Conservation (phyloP, 2,113 vertebrate species). For the Lophura nycthemera region DNA sequence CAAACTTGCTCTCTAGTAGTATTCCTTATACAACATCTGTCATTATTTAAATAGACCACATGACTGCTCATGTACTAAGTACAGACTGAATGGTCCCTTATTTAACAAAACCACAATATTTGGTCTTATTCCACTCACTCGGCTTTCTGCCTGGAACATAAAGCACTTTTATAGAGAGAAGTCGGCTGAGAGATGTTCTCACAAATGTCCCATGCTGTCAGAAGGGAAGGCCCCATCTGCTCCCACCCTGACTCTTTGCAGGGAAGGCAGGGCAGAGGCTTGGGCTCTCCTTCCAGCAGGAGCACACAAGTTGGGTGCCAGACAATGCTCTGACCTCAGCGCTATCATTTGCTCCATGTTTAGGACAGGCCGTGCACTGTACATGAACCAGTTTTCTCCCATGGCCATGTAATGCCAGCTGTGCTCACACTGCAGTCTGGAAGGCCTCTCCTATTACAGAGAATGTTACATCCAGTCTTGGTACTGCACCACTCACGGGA, state of each 20-base stretch:
- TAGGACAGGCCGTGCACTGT: fast-evolving
- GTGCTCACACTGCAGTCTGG: fast-evolving
- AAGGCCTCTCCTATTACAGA: background rate
- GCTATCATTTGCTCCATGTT: background rate
- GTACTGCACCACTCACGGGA: fast-evolving
- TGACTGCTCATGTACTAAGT: background rate
- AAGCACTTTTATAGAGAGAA: background rate
- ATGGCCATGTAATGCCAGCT: fast-evolving
- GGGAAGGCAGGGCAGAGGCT: background rate
- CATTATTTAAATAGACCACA: background rate
- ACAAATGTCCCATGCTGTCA: background rate
- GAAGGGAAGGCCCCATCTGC: background rate
- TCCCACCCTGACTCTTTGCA: background rate
- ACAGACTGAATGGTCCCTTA: background rate
- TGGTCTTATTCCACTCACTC: background rate
- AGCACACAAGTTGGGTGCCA: too few relatives aligned
- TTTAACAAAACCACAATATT: background rate
- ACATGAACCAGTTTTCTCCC: background rate
- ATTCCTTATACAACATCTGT: background rate
- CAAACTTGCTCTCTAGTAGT: slow-evolving; percentile 1
- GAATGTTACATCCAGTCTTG: background rate
- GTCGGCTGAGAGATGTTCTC: background rate
- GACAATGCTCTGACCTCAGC: fast-evolving
- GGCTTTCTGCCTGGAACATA: background rate
- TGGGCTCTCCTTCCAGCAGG: background rate